phyloP scores from a whole-genome alignment of 2,888 invertebrate genomes.

The Priocnemis perturbator region DNA sequence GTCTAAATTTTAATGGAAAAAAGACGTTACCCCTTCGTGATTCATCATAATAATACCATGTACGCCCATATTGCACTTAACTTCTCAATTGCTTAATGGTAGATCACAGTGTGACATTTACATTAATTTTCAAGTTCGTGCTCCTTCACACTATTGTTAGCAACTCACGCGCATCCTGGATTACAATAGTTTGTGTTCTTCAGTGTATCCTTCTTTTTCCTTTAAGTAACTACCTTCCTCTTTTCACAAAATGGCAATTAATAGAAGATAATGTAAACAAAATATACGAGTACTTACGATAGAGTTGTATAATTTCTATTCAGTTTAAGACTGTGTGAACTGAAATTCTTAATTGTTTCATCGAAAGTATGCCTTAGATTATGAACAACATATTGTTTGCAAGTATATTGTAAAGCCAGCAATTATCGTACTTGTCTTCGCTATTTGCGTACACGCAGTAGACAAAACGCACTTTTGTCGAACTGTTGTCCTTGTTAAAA shows the following conservation, averaged over 20 bases:
- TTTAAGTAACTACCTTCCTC: no score
- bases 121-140: constrained; percentile 5
- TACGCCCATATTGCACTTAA: constrained; percentile 1
- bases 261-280: constrained; percentile 1
- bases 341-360: no score
- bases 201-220: neutral
- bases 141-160: neutral
- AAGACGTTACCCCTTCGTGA: no score
- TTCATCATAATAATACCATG: constrained; percentile 1
- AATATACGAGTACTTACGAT: neutral
- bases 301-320: neutral
- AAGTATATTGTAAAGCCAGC: no score
- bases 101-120: constrained; percentile 1
- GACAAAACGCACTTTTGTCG: neutral
- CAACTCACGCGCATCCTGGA: neutral
- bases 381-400: no score
- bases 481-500: constrained; percentile 1
- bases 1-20: no score
- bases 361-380: no score
- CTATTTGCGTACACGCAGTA: neutral
- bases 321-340: neutral
- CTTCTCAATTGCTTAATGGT: neutral
- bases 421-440: neutral
- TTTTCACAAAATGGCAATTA: neutral
- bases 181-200: neutral